These are phyloP conservation scores for Alectura lathami DNA, from an alignment of 2,113 vertebrate species.

Conservation along the genomic window DNA sequence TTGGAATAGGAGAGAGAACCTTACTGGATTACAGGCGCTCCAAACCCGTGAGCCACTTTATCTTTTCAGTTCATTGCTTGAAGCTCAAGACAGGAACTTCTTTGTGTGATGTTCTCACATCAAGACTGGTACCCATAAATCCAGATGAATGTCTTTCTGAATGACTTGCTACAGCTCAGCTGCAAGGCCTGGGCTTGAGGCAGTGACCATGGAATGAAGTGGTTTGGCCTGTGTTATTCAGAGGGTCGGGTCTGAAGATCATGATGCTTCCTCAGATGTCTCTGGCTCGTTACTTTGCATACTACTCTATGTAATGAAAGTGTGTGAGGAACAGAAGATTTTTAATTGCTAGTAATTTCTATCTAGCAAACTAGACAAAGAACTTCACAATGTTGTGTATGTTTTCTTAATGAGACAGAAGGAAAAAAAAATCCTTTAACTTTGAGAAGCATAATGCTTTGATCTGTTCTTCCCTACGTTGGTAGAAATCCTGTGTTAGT, in stretches of 20 bases:
- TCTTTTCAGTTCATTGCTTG: neutral
- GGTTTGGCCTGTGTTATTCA: neutral
- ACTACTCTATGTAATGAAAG: neutral
- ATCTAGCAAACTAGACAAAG: neutral
- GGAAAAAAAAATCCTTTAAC: neutral
- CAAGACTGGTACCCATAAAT: conserved; percentile 32
- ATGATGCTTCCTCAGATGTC: neutral
- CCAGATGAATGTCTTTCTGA: conserved; percentile 35
- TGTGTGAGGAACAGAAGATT: neutral
- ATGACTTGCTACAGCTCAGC: neutral
- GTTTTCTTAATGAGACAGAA: neutral
- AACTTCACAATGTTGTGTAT: neutral
- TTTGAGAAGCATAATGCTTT: neutral
- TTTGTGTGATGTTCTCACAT: conserved; percentile 38
- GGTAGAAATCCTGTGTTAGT: neutral
- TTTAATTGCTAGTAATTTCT: neutral
- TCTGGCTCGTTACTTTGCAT: neutral
- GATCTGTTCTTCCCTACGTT: neutral
- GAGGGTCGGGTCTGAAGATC: conserved; percentile 36
- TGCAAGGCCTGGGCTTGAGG: neutral
- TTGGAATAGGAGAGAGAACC: conserved; percentile 34
- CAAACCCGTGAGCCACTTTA: conserved; percentile 20
- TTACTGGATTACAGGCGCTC: conserved; percentile 58
- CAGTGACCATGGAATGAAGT: neutral
- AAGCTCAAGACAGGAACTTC: conserved; percentile 29